Evolutionary conservation across 2,888 invertebrate species (phyloP), one percentile per base, ranked within the genome.

Genomic region (Drosophila mercatorum): DNA sequence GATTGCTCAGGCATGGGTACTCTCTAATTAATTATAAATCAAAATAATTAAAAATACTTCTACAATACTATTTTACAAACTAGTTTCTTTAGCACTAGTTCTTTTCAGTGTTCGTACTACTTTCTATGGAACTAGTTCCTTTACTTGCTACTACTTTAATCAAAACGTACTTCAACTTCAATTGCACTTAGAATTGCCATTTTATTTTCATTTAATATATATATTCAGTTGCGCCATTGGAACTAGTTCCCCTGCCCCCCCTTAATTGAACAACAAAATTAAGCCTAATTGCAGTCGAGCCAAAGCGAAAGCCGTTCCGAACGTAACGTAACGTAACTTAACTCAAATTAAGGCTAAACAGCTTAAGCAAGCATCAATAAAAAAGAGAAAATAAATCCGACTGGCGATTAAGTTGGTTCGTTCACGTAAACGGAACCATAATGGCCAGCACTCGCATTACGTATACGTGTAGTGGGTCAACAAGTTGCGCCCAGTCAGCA

Each of bases 401-500:
- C 41, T 31, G 1, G 12, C 55, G n/a, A 62, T 69, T 74, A 47
- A 67, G 63, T 58, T 64, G 61, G 53, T 47, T 41, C 22, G 22
- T 22, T 44, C 56, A 17, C 14, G 17, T 22, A 14, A 49, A 41
- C 31, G 34, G 63, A 66, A 74, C 46, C 52, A 26, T 31, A 60
- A 57, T 64, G 53, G 26, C 14, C 71, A 75, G 59, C 71, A 75
- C 62, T 65, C 46, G 10, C 64, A 78, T 75, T 72, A 68, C 67
- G 76, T 76, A 75, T 69, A 76, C 78, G 79, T 58, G 44, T 36
- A 56, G 67, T 70, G 62, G 81, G 75, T 69, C 81, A 74, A 71
- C 77, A 79, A 85, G 72, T 75, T 73, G 61, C 58, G 65, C 53
- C 59, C 44, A 72, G 70, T 88, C 85, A 88, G 88, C 85, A 63